Conservation (phyloP, 2,888 invertebrate genomes). For the Labia minor region DNA sequence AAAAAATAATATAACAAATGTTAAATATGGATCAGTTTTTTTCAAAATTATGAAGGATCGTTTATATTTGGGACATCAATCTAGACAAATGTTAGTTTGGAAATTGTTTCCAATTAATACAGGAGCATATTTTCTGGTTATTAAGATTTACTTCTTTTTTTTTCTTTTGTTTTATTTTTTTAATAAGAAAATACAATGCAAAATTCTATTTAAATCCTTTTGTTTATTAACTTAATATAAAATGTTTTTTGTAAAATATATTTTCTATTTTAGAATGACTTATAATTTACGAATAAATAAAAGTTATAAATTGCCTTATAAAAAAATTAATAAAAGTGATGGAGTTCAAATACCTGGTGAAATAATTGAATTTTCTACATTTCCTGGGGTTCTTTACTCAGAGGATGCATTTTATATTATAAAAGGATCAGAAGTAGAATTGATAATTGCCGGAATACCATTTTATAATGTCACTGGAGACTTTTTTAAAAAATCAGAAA, state of each 20-base stretch:
- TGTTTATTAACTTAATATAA: not conserved
- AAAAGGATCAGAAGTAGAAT: not conserved
- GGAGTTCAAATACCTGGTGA: conserved; percentile 51
- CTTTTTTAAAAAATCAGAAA: too few species aligned
- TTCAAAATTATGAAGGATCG: not conserved
- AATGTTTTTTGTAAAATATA: too few species aligned
- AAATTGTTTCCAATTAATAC: too few species aligned
- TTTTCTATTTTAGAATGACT: conserved; percentile 50
- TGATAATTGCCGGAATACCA: not conserved
- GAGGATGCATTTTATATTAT: conserved; percentile 65
- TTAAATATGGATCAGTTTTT: not conserved
- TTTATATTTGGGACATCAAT: not conserved
- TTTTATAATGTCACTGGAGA: not conserved
- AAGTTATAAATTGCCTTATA: conserved; percentile 69
- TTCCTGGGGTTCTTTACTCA: conserved; percentile 70
- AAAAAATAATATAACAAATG: not conserved
- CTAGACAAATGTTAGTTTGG: not conserved
- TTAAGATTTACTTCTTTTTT: too few species aligned
- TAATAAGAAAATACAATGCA: too few species aligned
- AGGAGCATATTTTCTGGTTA: too few species aligned
- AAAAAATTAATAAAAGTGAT: conserved; percentile 40
- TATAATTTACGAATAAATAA: conserved; percentile 77
- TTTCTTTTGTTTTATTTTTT: too few species aligned
- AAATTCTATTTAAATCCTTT: not conserved
- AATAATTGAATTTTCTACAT: conserved; percentile 67